Base-by-base conservation (phyloP, 2,888 invertebrate genomes). In the Panzeria rudis region DNA sequence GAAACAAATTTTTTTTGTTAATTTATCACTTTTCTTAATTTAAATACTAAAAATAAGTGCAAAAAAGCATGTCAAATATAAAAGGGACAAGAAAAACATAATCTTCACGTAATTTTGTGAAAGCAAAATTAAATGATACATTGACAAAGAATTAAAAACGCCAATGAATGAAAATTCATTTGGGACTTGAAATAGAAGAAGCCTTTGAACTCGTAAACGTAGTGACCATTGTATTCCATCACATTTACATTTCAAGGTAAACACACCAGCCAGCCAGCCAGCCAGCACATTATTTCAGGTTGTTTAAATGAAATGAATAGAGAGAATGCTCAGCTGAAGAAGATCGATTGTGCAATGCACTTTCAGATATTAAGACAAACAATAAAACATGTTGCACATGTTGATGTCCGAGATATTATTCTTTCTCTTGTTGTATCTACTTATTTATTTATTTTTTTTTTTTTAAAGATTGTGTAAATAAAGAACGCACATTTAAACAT, bases 331-430 rank as follows among this genome's bases (percentile, higher is more conserved):
- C 38, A 66, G 61, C 17, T 23, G 59, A 69, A 82, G 82, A 84
- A 88, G 78, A 81, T 76, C 81, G 78, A 84, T 82, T 82, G 86
- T 78, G 78, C 47, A 82, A 81, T 78, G 47, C 62, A 78, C 73
- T 78, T 62, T 73, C 25, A 81, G 50, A 73, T 73, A 59, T 69
- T 77, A 52, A 68, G 50, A 20, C 41, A 73, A 81, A 76, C 86
- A 89, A 89, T 86, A 87, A 87, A 87, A 84, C 87, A 86, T 86
- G 88, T 84, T 89, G 89, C 88, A 89, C 89, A 89, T 89, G 89
- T 87, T 87, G 73, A 82, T 85, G 81, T 85, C 85, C 84, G 32
- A 76, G 41, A 78, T 52, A 47, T 52, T 62, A 71, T 64, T 73
- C 11, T 59, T 80, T 47, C 59, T 72, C 59, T 71, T 84, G 78